Evolutionary conservation across 1,140 invertebrate genomes (phyloP), one percentile per base, ranked within the genome.

Genomic region (Pseudomyrmex sp.): DNA sequence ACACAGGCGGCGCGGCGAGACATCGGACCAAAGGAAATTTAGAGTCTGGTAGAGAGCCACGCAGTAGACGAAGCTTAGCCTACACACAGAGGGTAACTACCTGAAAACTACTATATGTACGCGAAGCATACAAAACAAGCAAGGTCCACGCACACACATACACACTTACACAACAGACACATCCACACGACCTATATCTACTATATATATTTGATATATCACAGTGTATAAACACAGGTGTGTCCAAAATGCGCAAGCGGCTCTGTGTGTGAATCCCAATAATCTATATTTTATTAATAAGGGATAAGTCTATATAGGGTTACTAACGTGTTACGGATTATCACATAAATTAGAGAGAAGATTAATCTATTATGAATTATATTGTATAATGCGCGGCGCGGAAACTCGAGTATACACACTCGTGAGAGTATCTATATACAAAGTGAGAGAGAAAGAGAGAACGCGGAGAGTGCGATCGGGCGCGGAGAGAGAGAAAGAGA

Each of bases 281-380:
- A 87, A 92, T 93, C 90, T 91, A 90, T 92, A 93, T 93, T 93
- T 94, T 93, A 91, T 92, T 92, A 92, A 93, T 92, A 92, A 92
- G 77, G 75, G 69, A 82, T 91, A 91, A 90, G 85, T 26, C 75
- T 91, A 80, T 58, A 80, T 58, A 91, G 88, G 85, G 62, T 90
- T 87, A 85, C 59, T 80, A 80, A 88, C 83, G 87, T 75, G 73
- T 88, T 88, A 88, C 84, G 73, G 77, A 85, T 85, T 88, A 85
- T 85, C 52, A 69, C 58, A 87, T 59, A 80, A 85, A 63, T 48
- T 73, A 77, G 74, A 77, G 63, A 86, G 52, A 83, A 80, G 73
- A 88, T 91, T 83, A 88, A 84, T 87, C 70, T 88, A 89, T 84
- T 52, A 88, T 70, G 52, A 82, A 87, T 35, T 85, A 77, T 85